These are phyloP conservation scores for Rhabditoides inermis DNA, from an alignment of 2,888 invertebrate species.

Conservation along the genomic window DNA sequence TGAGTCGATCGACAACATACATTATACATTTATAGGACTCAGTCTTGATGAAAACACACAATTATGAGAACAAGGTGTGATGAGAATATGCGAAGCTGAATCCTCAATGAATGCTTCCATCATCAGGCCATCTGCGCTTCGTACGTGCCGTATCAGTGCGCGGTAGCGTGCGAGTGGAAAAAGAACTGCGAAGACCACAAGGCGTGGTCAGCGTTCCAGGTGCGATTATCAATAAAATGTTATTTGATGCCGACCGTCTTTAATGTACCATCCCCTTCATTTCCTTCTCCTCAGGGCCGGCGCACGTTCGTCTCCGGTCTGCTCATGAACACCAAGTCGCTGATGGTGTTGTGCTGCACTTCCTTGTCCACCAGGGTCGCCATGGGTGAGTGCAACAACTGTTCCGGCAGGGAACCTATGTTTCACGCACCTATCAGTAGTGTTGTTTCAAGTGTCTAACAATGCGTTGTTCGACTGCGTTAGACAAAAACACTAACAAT, in stretches of 20 bases:
- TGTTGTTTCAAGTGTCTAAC: too few relatives aligned
- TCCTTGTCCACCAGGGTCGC: conserved; percentile 42
- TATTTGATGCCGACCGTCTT: not conserved
- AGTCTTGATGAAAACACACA: not conserved
- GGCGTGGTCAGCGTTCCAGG: conserved; percentile 30
- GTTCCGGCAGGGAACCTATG: too few relatives aligned
- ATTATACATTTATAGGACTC: too few relatives aligned
- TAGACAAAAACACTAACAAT: not conserved
- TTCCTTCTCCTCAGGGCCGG: conserved; percentile 27
- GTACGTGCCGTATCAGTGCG: conserved; percentile 40
- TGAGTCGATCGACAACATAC: conserved; percentile 15
- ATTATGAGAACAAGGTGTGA: not conserved
- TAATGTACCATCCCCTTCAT: not conserved
- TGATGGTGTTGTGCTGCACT: conserved; percentile 47
- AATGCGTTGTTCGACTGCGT: too few relatives aligned
- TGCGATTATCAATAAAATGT: not conserved
- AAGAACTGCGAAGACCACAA: conserved; percentile 34
- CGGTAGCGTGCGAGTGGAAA: conserved; percentile 44
- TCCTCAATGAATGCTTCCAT: not conserved
- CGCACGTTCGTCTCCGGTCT: conserved; percentile 48
- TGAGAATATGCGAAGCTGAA: not conserved
- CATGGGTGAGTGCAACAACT: conserved; percentile 29
- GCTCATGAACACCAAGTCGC: conserved; percentile 38
- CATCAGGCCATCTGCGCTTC: conserved; percentile 49
- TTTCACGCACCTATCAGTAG: too few relatives aligned